These are phyloP conservation scores for Barnardius zonarius DNA, from an alignment of 2,113 vertebrate genomes.

Conservation along the genomic window DNA sequence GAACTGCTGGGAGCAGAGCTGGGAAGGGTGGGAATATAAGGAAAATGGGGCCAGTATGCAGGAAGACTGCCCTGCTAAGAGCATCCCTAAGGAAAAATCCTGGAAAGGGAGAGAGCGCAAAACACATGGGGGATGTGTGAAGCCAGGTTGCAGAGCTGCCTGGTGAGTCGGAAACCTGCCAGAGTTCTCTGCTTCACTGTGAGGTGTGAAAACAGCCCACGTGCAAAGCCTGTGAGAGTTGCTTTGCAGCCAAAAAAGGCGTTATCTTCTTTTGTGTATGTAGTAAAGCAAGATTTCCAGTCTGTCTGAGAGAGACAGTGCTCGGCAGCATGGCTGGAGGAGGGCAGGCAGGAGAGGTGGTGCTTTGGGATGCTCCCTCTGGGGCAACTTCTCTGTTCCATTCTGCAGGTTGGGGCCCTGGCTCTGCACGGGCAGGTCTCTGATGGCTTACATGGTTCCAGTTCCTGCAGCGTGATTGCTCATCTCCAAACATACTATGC, in stretches of 20 bases:
- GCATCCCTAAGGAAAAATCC: background rate
- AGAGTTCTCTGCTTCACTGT: background rate
- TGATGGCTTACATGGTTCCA: background rate
- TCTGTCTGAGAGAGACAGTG: background rate
- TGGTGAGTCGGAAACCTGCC: constrained; percentile 19
- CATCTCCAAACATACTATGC: background rate
- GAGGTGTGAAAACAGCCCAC: constrained; percentile 9
- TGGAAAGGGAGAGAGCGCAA: background rate
- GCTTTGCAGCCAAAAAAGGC: background rate
- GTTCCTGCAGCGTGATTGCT: background rate
- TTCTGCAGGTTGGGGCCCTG: background rate
- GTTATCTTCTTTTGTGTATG: background rate
- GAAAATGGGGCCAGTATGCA: background rate
- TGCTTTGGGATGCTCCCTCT: background rate
- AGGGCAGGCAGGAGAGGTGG: background rate
- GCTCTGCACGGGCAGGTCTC: background rate
- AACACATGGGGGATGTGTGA: background rate
- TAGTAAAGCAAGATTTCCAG: constrained; percentile 3
- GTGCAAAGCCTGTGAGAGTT: background rate
- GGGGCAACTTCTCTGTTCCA: background rate
- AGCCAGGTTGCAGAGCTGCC: constrained; percentile 28
- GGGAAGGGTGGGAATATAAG: background rate
- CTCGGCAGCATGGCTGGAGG: background rate
- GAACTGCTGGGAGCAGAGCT: background rate
- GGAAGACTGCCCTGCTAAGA: background rate